These are phyloP conservation scores for Trididemnum nubilum DNA, from an alignment of 23 tunicate species.

Conservation along the genomic window DNA sequence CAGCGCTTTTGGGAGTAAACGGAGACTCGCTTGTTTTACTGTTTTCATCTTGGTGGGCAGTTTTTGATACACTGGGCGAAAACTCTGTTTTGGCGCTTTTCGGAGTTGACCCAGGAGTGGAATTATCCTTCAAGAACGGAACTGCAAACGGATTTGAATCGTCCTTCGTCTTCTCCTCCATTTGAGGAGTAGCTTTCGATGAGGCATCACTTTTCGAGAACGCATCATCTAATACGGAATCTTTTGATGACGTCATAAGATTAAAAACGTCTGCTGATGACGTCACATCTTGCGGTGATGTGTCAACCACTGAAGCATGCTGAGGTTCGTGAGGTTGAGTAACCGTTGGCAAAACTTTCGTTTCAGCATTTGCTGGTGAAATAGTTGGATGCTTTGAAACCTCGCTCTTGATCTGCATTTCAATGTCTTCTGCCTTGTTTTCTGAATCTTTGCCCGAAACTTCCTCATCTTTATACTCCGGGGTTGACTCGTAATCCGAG, in stretches of 20 bases:
- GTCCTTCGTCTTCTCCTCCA: background rate
- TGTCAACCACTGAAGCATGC: background rate
- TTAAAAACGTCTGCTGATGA: background rate
- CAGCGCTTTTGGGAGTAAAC: constrained; percentile 57
- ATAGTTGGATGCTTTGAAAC: background rate
- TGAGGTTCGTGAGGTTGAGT: background rate
- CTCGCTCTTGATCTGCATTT: background rate
- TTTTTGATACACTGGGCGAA: background rate
- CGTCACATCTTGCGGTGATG: background rate
- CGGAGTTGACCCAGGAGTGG: constrained; percentile 10
- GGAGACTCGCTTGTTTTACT: constrained; percentile 31
- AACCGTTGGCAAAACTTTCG: background rate
- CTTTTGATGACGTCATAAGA: background rate
- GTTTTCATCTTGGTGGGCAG: background rate
- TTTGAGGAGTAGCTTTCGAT: background rate
- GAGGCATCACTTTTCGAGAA: too few species aligned
- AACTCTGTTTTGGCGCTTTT: constrained; percentile 12
- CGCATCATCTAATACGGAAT: too few species aligned
- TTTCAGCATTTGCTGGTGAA: background rate
- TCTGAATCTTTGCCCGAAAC: background rate
- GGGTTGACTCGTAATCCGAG: background rate
- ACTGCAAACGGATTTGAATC: constrained; percentile 14
- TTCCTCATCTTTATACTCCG: background rate
- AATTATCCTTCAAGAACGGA: constrained; percentile 8
- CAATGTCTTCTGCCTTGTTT: background rate